These are phyloP conservation scores for Drosophila melanogaster DNA, from an alignment of 1,140 invertebrate species.

Conservation along the genomic window Release_6_plus_ISO1_MT NC_004354.4:18494501-18495000, in stretches of 20 bases:
- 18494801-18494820: constrained; percentile 63
- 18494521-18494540: constrained; percentile 34
- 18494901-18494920: constrained; percentile 18
- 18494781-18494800: constrained; percentile 49
- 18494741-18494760: neutral
- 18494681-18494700: neutral
- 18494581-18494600: neutral
- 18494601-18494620: neutral
- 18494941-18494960: constrained; percentile 10
- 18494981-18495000: neutral
- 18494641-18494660: neutral
- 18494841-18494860: constrained; percentile 26
- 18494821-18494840: constrained; percentile 48
- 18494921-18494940: constrained; percentile 45
- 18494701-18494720: constrained; percentile 7
- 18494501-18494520: constrained; percentile 43
- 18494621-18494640: constrained; percentile 6
- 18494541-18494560: neutral
- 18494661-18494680: constrained; percentile 5
- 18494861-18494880: constrained; percentile 15
- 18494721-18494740: neutral
- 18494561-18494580: constrained; percentile 16
- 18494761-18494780: neutral
- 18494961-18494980: neutral
- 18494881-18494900: constrained; percentile 28